Evolutionary conservation across 2,113 vertebrate genomes (phyloP).

Genomic region (Hemibagrus wyckioides): DNA sequence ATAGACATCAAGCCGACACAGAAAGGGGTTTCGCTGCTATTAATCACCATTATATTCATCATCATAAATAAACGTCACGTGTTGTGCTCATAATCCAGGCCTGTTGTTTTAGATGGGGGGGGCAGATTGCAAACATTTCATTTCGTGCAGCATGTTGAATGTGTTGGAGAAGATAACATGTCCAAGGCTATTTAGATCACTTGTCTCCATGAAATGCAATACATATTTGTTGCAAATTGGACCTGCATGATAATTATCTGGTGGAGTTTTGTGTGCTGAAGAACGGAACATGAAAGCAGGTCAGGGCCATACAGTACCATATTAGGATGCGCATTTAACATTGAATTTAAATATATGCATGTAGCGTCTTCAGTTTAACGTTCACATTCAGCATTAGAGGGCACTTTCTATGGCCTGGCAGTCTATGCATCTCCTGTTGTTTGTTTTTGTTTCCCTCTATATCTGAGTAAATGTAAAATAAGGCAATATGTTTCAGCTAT

Average conservation of each 20-base stretch:
- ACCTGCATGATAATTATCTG: slow-evolving; percentile 1
- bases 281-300: background rate
- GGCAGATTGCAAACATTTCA: background rate
- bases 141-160: slow-evolving; percentile 16
- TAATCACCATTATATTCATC: background rate
- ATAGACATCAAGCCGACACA: background rate
- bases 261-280: background rate
- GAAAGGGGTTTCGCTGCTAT: background rate
- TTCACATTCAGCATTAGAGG: slow-evolving; percentile 38
- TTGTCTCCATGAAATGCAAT: background rate
- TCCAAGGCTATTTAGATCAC: background rate
- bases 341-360: slow-evolving; percentile 17
- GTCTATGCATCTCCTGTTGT: slow-evolving; percentile 26
- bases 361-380: slow-evolving; percentile 11
- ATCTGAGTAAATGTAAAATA: slow-evolving; percentile 10
- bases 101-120: background rate
- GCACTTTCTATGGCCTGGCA: slow-evolving; percentile 9
- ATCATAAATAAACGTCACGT: background rate
- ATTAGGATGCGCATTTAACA: background rate
- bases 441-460: too few relatives aligned
- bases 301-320: background rate
- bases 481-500: slow-evolving; percentile 31
- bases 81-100: background rate
- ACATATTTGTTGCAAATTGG: background rate
- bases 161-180: background rate